phyloP scores from a whole-genome alignment of 1,140 invertebrate species.

The Pseudomyrmex cubaensis region DNA sequence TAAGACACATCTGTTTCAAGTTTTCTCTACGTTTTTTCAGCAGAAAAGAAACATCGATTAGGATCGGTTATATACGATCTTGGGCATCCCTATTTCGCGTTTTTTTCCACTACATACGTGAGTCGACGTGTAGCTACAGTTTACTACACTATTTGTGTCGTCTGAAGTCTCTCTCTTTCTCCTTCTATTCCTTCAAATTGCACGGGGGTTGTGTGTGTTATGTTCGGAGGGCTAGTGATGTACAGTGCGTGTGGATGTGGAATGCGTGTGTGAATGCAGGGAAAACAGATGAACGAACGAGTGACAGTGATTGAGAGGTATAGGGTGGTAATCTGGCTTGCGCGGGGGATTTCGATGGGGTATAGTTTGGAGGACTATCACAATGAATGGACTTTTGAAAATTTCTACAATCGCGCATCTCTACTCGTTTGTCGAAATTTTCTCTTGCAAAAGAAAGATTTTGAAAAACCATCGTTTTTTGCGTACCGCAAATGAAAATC shows the following conservation, averaged over 20 bases:
- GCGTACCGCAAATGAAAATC: constrained; percentile 2
- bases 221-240: constrained; percentile 65
- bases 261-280: constrained; percentile 64
- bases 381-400: constrained; percentile 66
- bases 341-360: constrained; percentile 58
- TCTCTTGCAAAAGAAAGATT: constrained; percentile 44
- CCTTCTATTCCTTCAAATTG: constrained; percentile 60
- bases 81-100: constrained; percentile 72
- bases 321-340: constrained; percentile 62
- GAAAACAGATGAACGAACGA: constrained; percentile 67
- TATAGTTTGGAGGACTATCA: constrained; percentile 65
- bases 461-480: constrained; percentile 25
- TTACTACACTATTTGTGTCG: constrained; percentile 57
- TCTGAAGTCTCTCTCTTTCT: constrained; percentile 46
- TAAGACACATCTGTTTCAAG: constrained; percentile 28
- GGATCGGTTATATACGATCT: constrained; percentile 66
- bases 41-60: constrained; percentile 49
- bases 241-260: constrained; percentile 68
- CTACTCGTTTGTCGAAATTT: constrained; percentile 43
- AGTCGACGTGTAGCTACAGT: constrained; percentile 59
- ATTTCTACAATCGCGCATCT: constrained; percentile 69
- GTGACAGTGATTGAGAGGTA: constrained; percentile 69
- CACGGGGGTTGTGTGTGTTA: constrained; percentile 61
- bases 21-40: constrained; percentile 30
- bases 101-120: constrained; percentile 39